phyloP scores from a whole-genome alignment of 2,888 invertebrate species.

The Invenusta paracnida region DNA sequence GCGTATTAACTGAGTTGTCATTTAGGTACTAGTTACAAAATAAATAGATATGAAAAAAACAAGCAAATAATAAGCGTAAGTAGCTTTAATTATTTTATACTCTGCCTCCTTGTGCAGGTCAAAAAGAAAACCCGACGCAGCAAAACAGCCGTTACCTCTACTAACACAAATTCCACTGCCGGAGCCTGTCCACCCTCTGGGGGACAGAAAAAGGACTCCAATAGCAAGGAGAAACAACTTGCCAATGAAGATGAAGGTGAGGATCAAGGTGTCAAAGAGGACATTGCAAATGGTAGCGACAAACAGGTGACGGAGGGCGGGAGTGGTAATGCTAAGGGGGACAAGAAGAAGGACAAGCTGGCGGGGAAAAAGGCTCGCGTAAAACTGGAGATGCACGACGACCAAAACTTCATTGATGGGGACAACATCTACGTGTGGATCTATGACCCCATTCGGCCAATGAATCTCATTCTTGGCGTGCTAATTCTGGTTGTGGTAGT shows the following conservation, averaged over 20 bases:
- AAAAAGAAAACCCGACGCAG: not conserved
- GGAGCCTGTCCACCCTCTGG: not conserved
- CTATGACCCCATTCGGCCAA: constrained; percentile 82
- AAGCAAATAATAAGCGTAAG: too few species aligned
- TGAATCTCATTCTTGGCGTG: constrained; percentile 78
- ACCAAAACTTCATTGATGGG: constrained; percentile 65
- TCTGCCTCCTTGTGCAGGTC: not conserved
- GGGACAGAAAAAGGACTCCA: too few species aligned
- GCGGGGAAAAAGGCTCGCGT: constrained; percentile 80
- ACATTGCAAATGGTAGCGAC: too few species aligned
- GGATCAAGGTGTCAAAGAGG: not conserved
- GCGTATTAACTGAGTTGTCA: too few species aligned
- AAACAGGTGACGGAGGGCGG: constrained; percentile 16
- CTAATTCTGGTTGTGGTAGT: constrained; percentile 81
- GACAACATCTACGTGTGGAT: constrained; percentile 81
- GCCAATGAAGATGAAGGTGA: constrained; percentile 62
- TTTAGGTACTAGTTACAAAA: too few species aligned
- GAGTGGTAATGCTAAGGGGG: constrained; percentile 53
- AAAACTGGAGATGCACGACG: constrained; percentile 90
- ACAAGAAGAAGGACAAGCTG: constrained; percentile 60
- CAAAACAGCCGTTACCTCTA: not conserved
- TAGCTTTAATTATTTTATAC: too few species aligned
- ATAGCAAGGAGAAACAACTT: constrained; percentile 61
- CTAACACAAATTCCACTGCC: not conserved
- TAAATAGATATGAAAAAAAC: too few species aligned